phyloP scores from a whole-genome alignment of 1,140 invertebrate genomes.

The Acyrthosiphon pisum region DNA sequence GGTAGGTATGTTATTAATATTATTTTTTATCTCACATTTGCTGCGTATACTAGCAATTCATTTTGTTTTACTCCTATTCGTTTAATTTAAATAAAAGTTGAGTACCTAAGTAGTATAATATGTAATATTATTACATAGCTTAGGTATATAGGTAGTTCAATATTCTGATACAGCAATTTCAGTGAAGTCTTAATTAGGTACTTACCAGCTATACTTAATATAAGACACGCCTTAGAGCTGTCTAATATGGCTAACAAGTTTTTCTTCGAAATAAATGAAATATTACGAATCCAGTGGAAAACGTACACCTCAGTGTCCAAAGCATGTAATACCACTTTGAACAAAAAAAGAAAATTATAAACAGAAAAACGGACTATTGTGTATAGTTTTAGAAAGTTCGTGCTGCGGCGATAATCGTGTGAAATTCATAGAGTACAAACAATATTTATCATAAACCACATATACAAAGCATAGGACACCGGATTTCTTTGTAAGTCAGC shows the following conservation, averaged over 20 bases:
- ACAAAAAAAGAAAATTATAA: neutral
- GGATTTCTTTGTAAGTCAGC: constrained; percentile 30
- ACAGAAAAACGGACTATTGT: neutral
- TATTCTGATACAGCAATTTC: neutral
- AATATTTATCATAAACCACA: constrained; percentile 14
- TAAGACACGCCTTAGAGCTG: neutral
- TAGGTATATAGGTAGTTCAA: neutral
- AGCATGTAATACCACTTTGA: neutral
- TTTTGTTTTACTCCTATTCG: too few species aligned
- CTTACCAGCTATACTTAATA: neutral
- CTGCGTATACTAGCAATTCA: too few species aligned
- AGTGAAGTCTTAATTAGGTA: neutral
- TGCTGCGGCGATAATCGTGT: neutral
- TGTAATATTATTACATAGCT: too few species aligned
- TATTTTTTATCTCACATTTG: neutral
- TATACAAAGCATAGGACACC: neutral
- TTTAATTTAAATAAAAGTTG: too few species aligned
- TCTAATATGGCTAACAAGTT: neutral
- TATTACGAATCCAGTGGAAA: neutral
- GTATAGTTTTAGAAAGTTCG: constrained; percentile 26
- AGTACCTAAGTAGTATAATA: too few species aligned
- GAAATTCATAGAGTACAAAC: constrained; percentile 13
- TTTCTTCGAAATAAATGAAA: neutral
- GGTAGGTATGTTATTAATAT: neutral
- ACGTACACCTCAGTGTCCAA: neutral